Evolutionary conservation across 2,888 invertebrate genomes (phyloP).

Genomic region (Ferrisia virgata): DNA sequence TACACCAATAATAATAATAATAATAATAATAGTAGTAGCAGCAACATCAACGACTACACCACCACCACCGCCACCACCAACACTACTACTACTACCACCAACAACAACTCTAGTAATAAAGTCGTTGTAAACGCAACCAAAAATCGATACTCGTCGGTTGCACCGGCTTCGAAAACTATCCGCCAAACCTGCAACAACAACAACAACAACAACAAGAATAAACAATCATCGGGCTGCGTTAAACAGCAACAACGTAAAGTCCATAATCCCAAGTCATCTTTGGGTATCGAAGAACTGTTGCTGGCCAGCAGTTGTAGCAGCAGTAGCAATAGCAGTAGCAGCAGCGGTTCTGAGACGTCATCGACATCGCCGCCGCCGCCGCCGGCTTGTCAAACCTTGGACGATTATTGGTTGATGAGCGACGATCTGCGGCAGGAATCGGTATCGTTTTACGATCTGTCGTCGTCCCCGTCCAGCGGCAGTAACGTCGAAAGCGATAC

Average conservation of each 20-base stretch:
- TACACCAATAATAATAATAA: no score
- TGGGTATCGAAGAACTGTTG: background rate
- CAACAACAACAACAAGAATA: background rate
- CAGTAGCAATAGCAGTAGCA: background rate
- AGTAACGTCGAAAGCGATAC: background rate
- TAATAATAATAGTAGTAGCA: background rate
- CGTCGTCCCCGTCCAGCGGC: no score
- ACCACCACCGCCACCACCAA: no score
- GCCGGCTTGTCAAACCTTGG: background rate
- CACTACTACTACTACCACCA: no score
- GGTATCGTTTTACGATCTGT: background rate
- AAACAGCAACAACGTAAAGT: background rate
- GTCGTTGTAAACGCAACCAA: background rate
- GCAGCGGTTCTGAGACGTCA: background rate
- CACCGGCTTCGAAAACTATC: constrained; percentile 47
- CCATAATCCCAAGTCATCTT: background rate
- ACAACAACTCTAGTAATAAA: no score
- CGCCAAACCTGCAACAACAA: no score
- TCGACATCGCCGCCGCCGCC: background rate
- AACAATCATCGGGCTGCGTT: background rate
- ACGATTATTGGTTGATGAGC: constrained; percentile 50
- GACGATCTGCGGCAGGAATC: constrained; percentile 48
- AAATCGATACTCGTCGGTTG: background rate
- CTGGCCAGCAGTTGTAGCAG: background rate
- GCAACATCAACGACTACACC: no score